A percentile compares a stretch with the other conserved stretches of the same genome.
Evolutionary conservation across 30 jellyfish, hydroid and myxozoan species (phyloP).

Genomic region (Turritopsis rubra): DNA sequence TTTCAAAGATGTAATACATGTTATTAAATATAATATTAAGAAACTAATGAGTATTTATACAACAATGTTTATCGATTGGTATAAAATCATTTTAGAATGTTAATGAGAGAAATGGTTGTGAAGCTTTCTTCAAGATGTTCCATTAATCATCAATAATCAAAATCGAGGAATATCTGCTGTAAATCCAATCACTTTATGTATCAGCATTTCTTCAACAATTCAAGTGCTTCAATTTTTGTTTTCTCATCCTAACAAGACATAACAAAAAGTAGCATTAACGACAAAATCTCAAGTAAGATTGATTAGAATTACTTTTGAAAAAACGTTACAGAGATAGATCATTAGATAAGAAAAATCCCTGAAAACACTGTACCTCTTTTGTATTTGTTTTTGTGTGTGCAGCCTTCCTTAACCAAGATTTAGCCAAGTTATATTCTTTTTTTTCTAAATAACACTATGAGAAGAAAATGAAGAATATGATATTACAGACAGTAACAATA

Average conservation of each 20-base stretch:
- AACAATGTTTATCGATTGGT: background rate
- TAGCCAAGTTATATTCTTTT: conserved; percentile 45
- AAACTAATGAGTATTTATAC: no score
- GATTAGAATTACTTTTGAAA: background rate
- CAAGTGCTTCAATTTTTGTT: conserved; percentile 1
- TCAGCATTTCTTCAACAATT: conserved; percentile 22
- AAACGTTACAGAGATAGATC: background rate
- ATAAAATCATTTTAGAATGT: background rate
- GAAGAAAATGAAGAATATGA: background rate
- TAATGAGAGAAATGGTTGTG: no score
- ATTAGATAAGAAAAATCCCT: background rate
- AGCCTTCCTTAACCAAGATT: conserved; percentile 63
- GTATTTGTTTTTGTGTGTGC: conserved; percentile 25
- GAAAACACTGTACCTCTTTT: conserved; percentile 48
- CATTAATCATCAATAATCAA: no score
- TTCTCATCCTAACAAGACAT: conserved; percentile 6
- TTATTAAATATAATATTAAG: no score
- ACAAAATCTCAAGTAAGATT: background rate
- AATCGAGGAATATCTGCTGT: background rate
- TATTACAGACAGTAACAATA: background rate
- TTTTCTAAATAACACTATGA: conserved; percentile 70
- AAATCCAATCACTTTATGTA: background rate
- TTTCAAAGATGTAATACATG: no score
- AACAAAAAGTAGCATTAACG: background rate
- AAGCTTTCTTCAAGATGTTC: no score